These are phyloP conservation scores for Hippasteria phrygiana DNA, from an alignment of 53 echinoderm and acorn worm species.

Conservation along the genomic window DNA sequence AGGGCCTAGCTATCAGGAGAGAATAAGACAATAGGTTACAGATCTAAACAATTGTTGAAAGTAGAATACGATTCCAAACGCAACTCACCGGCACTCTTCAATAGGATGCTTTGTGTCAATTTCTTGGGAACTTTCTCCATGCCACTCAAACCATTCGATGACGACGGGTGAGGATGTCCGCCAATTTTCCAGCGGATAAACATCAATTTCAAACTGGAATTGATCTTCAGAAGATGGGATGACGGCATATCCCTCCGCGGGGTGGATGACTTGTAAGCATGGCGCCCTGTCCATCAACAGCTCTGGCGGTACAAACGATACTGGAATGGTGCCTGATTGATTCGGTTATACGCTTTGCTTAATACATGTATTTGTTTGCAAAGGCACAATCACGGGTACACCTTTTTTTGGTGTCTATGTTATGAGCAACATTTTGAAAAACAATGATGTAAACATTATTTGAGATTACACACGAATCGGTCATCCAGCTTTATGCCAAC, in stretches of 20 bases:
- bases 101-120: background rate
- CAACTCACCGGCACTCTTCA: conserved; percentile 49
- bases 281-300: conserved; percentile 11
- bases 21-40: no score
- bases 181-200: background rate
- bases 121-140: background rate
- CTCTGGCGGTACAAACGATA: background rate
- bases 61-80: no score
- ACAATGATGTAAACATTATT: no score
- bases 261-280: conserved; percentile 39
- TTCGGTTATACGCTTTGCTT: no score
- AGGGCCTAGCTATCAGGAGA: no score
- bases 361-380: no score
- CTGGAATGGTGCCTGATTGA: background rate
- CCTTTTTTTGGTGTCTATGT: no score
- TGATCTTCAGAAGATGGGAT: conserved; percentile 36
- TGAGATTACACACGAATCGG: no score
- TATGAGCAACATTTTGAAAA: no score
- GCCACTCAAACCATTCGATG: conserved; percentile 43
- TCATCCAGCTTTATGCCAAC: no score
- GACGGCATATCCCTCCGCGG: conserved; percentile 34
- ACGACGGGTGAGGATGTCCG: background rate
- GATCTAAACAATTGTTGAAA: no score
- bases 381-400: no score
- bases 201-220: conserved; percentile 44